phyloP scores from a whole-genome alignment of 2,888 invertebrate species.

The Zygothrica quintamaculata region DNA sequence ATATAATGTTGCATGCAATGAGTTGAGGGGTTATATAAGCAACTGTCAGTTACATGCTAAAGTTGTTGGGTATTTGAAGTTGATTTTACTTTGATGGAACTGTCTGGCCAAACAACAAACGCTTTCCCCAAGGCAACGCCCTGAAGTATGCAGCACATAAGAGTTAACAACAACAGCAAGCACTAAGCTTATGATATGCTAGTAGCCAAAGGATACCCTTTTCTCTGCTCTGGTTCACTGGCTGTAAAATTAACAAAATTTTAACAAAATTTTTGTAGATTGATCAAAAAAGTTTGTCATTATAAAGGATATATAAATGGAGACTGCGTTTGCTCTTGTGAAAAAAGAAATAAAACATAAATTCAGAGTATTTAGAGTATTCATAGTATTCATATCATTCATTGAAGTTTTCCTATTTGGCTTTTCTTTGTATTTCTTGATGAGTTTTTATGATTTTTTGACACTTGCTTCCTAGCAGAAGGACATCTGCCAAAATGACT shows the following conservation, averaged over 20 bases:
- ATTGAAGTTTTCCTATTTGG: constrained; percentile 54
- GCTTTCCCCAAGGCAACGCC: constrained; percentile 35
- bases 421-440: constrained; percentile 20
- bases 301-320: no score
- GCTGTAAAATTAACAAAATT: no score
- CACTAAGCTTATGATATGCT: neutral
- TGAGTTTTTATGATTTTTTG: constrained; percentile 38
- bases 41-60: constrained; percentile 69
- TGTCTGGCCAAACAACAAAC: constrained; percentile 19
- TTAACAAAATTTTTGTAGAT: no score
- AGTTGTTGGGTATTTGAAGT: constrained; percentile 55
- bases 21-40: constrained; percentile 18
- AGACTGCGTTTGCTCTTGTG: no score
- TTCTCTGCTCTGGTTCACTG: no score
- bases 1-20: constrained; percentile 54
- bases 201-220: constrained; percentile 13
- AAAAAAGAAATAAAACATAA: no score
- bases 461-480: constrained; percentile 19
- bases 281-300: no score
- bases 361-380: no score
- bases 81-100: constrained; percentile 59
- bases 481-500: constrained; percentile 22
- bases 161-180: constrained; percentile 18
- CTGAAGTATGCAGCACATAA: constrained; percentile 46
- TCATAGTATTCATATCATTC: constrained; percentile 43